Evolutionary conservation across 1,140 invertebrate genomes (phyloP), one percentile per base, ranked within the genome.

Genomic region (Oncopeltus fasciatus): DNA sequence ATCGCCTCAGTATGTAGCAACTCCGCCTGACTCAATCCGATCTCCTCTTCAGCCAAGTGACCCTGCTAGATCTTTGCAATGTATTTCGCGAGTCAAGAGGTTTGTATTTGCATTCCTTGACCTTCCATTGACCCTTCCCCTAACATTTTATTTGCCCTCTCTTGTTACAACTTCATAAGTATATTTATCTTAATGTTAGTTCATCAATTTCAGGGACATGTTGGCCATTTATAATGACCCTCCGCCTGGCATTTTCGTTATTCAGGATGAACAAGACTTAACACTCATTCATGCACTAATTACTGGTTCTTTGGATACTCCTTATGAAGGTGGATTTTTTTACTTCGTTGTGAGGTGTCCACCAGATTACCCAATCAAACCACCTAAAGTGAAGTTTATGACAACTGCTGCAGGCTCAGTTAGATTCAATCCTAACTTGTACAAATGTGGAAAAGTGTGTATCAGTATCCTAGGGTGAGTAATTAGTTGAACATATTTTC

Each of bases 251-350:
- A 76, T 82, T 64, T 80, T 78, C 69, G 74, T 80, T 26, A 73
- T 77, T n/a, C 77, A 77, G 27, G 79, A 81, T 67, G 77, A 80
- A 64, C 70, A 74, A 59, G 74, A 81, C 68, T 72, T 81, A 53
- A 80, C 77, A 21, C 71, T 70, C 18, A 70, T 83, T 56, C 78
- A 84, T 73, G 80, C 81, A 2, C 68, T 85, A 14, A 81, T 85
- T 29, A 79, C 77, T 31, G 83, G 83, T 21, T 78, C 81, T 9
- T 79, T 79, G 70, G 81, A 81, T 64, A 84, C 83, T 21, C 83
- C 83, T 8, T 85, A 85, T 67, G 80, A 83, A 68, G 82, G 82
- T 27, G 81, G 81, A 57, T 81, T 81, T 68, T 83, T 83, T 69
- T 80, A 82, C 67, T 81, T 81, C 66, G 65, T 80, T 26, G 72